Base-by-base conservation (phyloP, 2,888 invertebrate genomes). In the Epistrophe eligans region DNA sequence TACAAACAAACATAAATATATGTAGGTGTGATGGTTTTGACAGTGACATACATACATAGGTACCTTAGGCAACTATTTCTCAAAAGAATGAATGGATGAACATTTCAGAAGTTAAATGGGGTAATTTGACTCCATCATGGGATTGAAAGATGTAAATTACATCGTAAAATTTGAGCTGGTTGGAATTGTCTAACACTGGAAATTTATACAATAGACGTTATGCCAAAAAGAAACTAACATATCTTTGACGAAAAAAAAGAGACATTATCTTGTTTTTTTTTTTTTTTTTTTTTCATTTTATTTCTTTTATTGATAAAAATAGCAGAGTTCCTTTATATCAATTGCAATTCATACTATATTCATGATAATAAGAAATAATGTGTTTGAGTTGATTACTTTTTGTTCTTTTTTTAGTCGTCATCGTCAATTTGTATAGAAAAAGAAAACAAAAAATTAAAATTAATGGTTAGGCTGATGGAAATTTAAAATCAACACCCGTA, bases 61-160 rank as follows among this genome's bases (percentile, higher is more conserved):
- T 67, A 48, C 62, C 62, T 66, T 62, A 70, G 55, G 52, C 70
- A 87, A 87, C 87, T 87, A 87, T 79, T 79, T 83, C 60, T 83
- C 76, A 83, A 83, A 76, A 52, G 87, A 71, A 79, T 72, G 66
- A 87, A 87, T 83, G 73, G 77, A 81, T 81, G 70, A 87, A 79
- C 52, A 79, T 83, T 87, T 87, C 79, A 87, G 66, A 87, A 87
- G 83, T 83, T 83, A 83, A 87, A 87, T 87, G 72, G 83, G 76
- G 76, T 83, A 79, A 83, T 87, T 87, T 87, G 79, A 74, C 74
- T 76, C 77, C 79, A 87, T 82, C 62, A 87, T 79, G 76, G 79
- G 83, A 87, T 87, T 87, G 87, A 87, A 67, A 71, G 83, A 87
- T 83, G 87, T 87, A 87, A 87, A 87, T 82, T 83, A 76, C 82